Percentiles rank a stretch among this genome's conserved stretches.
These are phyloP conservation scores for Actias luna DNA, from an alignment of 2,888 invertebrate species.

Conservation along the genomic window DNA sequence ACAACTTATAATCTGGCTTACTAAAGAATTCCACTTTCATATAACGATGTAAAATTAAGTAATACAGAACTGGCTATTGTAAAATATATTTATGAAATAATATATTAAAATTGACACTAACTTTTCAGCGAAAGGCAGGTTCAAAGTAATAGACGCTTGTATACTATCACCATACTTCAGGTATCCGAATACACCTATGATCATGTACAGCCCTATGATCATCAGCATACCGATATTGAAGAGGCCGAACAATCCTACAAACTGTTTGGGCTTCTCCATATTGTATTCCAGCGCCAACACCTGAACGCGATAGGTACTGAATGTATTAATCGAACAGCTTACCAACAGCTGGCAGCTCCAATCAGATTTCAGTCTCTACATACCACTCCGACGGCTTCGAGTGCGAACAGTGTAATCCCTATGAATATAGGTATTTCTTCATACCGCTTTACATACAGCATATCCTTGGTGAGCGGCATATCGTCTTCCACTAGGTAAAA, in stretches of 20 bases:
- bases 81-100: too few relatives aligned
- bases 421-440: slow-evolving; percentile 88
- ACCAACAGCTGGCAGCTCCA: neutral
- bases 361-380: slow-evolving; percentile 43
- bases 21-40: neutral
- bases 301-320: slow-evolving; percentile 61
- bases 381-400: slow-evolving; percentile 90
- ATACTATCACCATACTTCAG: slow-evolving; percentile 88
- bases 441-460: slow-evolving; percentile 70
- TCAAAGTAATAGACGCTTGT: slow-evolving; percentile 92
- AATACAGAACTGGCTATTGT: neutral
- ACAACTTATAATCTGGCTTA: neutral
- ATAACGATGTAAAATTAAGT: neutral
- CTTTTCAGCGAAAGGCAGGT: slow-evolving; percentile 85
- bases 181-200: slow-evolving; percentile 93
- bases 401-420: slow-evolving; percentile 93
- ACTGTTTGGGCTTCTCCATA: slow-evolving; percentile 91
- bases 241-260: slow-evolving; percentile 89
- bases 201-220: slow-evolving; percentile 88
- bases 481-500: slow-evolving; percentile 86
- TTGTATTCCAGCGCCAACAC: slow-evolving; percentile 95
- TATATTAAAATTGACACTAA: too few relatives aligned
- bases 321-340: neutral
- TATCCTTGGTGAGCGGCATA: slow-evolving; percentile 71
- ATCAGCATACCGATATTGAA: slow-evolving; percentile 89